These are phyloP conservation scores for Arenaria interpres DNA, from an alignment of 2,113 vertebrate genomes.

Conservation along the genomic window DNA sequence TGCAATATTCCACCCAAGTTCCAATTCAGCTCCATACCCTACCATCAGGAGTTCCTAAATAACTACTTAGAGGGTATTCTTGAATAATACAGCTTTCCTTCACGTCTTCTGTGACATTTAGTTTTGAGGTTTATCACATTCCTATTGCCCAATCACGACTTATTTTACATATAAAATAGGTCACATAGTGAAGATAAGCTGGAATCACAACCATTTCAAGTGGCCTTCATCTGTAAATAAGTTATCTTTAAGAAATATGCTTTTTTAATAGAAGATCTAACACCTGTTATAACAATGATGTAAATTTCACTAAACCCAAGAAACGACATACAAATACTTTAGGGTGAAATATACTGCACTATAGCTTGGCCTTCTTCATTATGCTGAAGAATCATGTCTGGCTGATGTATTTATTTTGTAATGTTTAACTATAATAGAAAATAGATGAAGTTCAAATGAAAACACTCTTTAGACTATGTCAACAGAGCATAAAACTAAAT, in stretches of 20 bases:
- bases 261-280: neutral
- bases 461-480: constrained; percentile 28
- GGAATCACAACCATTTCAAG: neutral
- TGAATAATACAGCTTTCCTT: neutral
- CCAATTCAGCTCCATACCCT: neutral
- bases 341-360: neutral
- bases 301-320: neutral
- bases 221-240: neutral
- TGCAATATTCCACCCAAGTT: neutral
- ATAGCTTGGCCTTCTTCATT: neutral
- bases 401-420: constrained; percentile 35
- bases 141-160: neutral
- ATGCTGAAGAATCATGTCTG: neutral
- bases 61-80: neutral
- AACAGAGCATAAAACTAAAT: constrained; percentile 59
- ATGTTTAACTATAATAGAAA: constrained; percentile 47
- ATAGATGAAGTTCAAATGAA: constrained; percentile 43
- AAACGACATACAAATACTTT: neutral
- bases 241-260: neutral
- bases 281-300: neutral
- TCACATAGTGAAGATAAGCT: neutral
- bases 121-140: neutral
- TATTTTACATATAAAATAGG: neutral
- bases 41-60: neutral
- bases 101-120: neutral